Base-by-base conservation (phyloP, 2,797 vertebrate genomes). In the Siniperca undulata region DNA sequence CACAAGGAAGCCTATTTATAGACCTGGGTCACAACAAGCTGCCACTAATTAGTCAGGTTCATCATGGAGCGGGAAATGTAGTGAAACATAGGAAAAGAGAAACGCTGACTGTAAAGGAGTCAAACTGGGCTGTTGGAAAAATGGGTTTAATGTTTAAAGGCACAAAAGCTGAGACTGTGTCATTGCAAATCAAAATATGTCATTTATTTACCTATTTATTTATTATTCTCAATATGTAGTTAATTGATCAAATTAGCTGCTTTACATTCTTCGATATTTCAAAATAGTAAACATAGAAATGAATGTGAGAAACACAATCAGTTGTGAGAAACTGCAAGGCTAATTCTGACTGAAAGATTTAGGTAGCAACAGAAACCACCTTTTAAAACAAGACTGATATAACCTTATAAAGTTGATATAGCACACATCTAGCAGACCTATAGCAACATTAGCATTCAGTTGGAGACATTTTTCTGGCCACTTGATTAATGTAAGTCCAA, bases 1-100 rank as follows among this genome's bases (percentile, higher is more conserved):
- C 86, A 77, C 78, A 81, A 83, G 82, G 62, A 91, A 72, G 68
- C 16, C 88, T 94, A 95, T 94, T 94, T 93, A 91, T 94, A 95
- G 91, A 91, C 27, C 72, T 36, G 65, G 86, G 78, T 90, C 85
- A 74, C 74, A 89, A 87, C 89, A 88, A 86, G 77, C 87, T 81
- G 77, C 86, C 81, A 77, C 70, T 93, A 88, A 93, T 93, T 88
- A 92, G 78, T 80, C 86, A 88, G 81, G 82, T 92, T 87, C 46
- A 80, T 87, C 70, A 78, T 20, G 13, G 61, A 86, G 73, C 4
- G 1, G 70, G 64, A 82, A 78, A 68, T 40, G 30, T 34, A 67
- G 75, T 71, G 61, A 81, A 85, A 84, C 59, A 17, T 8, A 50
- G 50, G 20, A 13, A 22, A 44, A 36, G 20, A 69, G 24, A 77